A percentile compares a stretch with the other conserved stretches of the same genome.
phyloP scores from a whole-genome alignment of 2,797 vertebrate species.

The Corythornis leucogaster region DNA sequence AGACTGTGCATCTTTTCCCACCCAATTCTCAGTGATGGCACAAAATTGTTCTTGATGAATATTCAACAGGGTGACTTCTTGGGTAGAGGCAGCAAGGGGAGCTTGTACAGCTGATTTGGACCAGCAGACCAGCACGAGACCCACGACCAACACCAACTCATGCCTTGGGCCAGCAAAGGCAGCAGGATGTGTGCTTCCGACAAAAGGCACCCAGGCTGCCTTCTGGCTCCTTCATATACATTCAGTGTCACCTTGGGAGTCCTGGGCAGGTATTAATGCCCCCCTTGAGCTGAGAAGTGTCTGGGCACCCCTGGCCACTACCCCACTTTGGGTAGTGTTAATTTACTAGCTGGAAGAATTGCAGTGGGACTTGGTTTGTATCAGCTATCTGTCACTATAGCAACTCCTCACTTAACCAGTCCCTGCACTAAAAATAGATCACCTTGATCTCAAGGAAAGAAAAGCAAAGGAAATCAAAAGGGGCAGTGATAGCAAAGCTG shows the following conservation, averaged over 20 bases:
- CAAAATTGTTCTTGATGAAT: not conserved
- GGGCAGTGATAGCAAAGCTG: not conserved
- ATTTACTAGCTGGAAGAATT: conserved; percentile 12
- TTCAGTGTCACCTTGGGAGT: not conserved
- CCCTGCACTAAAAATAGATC: conserved; percentile 79
- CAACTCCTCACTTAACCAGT: conserved; percentile 71
- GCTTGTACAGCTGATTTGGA: not conserved
- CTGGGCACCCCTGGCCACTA: not conserved
- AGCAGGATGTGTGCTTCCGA: not conserved
- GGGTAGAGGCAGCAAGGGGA: not conserved
- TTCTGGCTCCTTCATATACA: not conserved
- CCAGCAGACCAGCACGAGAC: not conserved
- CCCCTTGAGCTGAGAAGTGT: not conserved
- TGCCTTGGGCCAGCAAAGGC: not conserved
- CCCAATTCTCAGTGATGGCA: fast-evolving
- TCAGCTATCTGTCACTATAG: conserved; percentile 76
- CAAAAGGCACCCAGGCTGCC: not conserved
- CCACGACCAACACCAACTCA: not conserved
- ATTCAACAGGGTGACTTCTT: not conserved
- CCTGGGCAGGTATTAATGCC: not conserved
- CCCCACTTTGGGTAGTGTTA: not conserved
- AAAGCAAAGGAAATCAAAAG: conserved; percentile 59
- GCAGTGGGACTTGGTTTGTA: conserved; percentile 57
- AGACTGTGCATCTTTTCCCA: not conserved
- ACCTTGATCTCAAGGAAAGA: conserved; percentile 73